These are phyloP conservation scores for Holcopasites calliopsidis DNA, from an alignment of 1,140 invertebrate species.

Conservation along the genomic window DNA sequence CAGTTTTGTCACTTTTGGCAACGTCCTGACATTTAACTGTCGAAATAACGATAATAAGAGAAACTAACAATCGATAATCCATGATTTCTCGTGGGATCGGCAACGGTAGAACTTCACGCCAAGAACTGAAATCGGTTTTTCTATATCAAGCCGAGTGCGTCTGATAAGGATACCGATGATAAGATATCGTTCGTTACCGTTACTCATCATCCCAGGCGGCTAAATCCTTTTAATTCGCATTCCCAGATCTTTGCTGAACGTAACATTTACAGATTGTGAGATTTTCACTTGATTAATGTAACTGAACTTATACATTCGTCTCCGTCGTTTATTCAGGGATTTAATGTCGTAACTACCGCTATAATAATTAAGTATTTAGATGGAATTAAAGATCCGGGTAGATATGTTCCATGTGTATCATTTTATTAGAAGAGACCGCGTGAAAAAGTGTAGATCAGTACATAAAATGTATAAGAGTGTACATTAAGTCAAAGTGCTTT, in stretches of 20 bases:
- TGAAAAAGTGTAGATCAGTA: too few species aligned
- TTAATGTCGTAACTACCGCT: too few species aligned
- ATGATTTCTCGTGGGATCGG: constrained; percentile 11
- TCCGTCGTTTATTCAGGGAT: too few species aligned
- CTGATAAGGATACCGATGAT: constrained; percentile 53
- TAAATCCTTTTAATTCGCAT: background rate
- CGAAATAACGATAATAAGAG: background rate
- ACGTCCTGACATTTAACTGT: background rate
- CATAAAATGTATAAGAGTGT: background rate
- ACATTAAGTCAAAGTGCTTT: background rate
- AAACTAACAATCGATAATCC: constrained; percentile 4
- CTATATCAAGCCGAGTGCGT: constrained; percentile 31
- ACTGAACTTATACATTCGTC: background rate
- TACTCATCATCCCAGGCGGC: constrained; percentile 55
- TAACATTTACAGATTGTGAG: background rate
- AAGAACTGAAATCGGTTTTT: constrained; percentile 10
- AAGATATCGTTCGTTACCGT: constrained; percentile 57
- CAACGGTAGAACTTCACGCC: background rate
- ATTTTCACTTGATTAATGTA: background rate
- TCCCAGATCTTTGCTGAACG: background rate
- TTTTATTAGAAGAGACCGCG: too few species aligned
- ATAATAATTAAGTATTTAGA: too few species aligned
- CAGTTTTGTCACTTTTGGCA: rapidly evolving
- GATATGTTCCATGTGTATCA: too few species aligned
- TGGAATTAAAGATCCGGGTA: too few species aligned